A percentile compares a stretch with the other conserved stretches of the same genome.
These are phyloP conservation scores for Nezara viridula DNA, from an alignment of 2,888 invertebrate genomes.

Conservation along the genomic window DNA sequence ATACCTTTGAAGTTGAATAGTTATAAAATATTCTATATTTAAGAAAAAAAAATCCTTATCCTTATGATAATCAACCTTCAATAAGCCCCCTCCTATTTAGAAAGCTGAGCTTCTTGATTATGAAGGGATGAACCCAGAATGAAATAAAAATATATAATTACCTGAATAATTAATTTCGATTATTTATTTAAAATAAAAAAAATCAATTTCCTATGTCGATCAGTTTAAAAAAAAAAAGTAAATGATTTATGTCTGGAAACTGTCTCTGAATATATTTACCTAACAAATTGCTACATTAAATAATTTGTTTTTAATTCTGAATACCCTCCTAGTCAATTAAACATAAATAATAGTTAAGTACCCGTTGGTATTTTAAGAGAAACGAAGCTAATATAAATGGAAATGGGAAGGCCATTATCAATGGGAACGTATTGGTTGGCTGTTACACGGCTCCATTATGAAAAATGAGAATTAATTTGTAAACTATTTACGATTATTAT, in stretches of 20 bases:
- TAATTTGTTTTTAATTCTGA: background rate
- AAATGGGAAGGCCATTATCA: background rate
- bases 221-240: background rate
- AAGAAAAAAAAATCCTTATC: no score
- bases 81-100: no score
- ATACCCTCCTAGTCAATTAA: background rate
- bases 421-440: background rate
- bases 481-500: background rate
- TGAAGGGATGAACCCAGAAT: no score
- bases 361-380: background rate
- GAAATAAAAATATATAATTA: no score
- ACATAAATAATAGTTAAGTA: conserved; percentile 13
- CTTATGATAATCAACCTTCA: no score
- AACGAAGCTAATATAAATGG: conserved; percentile 16
- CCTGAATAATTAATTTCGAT: no score
- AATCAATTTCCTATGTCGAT: background rate
- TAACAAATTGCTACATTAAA: background rate
- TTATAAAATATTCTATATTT: no score
- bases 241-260: background rate
- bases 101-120: no score
- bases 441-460: background rate
- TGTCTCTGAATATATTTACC: background rate
- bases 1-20: no score
- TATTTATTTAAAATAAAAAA: background rate
- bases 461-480: background rate